Evolutionary conservation across 1,140 invertebrate species (phyloP), one percentile per base, ranked within the genome.

Genomic region (Bombus cullumanus): DNA sequence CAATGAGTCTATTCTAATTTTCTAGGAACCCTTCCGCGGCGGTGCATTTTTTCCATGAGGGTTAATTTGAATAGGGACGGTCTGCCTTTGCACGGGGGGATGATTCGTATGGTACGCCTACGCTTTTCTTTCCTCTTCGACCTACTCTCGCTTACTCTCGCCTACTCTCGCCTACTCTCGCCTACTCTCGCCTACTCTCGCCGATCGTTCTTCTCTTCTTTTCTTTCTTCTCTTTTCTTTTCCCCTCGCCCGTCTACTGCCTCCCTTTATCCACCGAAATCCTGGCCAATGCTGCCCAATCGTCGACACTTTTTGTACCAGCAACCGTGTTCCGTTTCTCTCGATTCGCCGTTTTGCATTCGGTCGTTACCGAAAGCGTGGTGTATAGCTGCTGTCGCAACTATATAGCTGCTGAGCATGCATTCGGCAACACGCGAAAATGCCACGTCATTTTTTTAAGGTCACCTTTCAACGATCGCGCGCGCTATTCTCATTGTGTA

Each of bases 21-120:
- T 88, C 86, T 76, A 77, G 90, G 83, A 91, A 92, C 92, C 88
- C 88, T 90, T 91, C 85, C 90, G 68, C 86, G 78, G 81, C 80
- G 64, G 37, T 90, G 75, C 83, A 85, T 89, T 94, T 92, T 93
- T 94, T 94, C 91, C 92, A 72, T 86, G 90, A 94, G 94, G 94
- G 94, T 95, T 95, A 93, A 95, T 94, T 95, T 95, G 94, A 95
- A 95, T 95, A 91, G 94, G 84, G 79, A 71, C 13, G 15, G n/a
- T 15, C 57, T 57, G 28, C 68, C 74, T 78, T 43, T 34, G 28
- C 71, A n/a, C 31, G 64, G 18, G 77, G 68, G 75, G 88, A 88
- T 80, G 88, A 87, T 89, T 88, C 88, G 85, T 18, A 22, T 0
- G 47, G 92, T 93, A 93, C 94, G 92, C 90, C 78, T 76, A 78